Conservation (phyloP, 2,888 invertebrate species). For the Cotesia congregata region DNA sequence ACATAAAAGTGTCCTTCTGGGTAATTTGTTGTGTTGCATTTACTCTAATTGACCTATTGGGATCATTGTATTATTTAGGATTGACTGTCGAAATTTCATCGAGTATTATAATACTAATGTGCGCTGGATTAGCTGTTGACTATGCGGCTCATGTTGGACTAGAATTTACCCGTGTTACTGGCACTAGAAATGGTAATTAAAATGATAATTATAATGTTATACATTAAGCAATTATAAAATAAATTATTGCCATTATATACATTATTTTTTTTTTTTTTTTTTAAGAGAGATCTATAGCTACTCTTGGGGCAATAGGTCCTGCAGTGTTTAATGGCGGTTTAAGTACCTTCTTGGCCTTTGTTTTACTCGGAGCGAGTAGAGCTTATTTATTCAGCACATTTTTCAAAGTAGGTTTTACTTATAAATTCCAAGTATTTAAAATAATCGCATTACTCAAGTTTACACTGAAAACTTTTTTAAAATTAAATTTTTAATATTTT, state of each 20-base stretch:
- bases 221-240: too few species aligned
- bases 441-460: too few species aligned
- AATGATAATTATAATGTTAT: background rate
- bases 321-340: conserved; percentile 73
- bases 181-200: conserved; percentile 67
- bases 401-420: conserved; percentile 69
- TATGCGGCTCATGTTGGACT: conserved; percentile 73
- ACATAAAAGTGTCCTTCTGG: conserved; percentile 68
- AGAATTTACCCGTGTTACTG: conserved; percentile 69
- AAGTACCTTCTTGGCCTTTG: conserved; percentile 72
- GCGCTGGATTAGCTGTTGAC: conserved; percentile 72
- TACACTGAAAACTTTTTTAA: too few species aligned
- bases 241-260: too few species aligned
- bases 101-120: conserved; percentile 70
- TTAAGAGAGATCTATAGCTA: conserved; percentile 64
- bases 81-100: conserved; percentile 72
- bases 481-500: background rate
- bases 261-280: background rate
- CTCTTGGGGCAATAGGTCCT: conserved; percentile 70
- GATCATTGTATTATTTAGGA: conserved; percentile 71
- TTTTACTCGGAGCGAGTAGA: conserved; percentile 70
- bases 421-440: background rate
- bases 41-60: conserved; percentile 70
- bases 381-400: conserved; percentile 73
- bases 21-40: conserved; percentile 70